These are phyloP conservation scores for Lepidocyrtinus sp. DNA, from an alignment of 2,888 invertebrate species.

Conservation along the genomic window DNA sequence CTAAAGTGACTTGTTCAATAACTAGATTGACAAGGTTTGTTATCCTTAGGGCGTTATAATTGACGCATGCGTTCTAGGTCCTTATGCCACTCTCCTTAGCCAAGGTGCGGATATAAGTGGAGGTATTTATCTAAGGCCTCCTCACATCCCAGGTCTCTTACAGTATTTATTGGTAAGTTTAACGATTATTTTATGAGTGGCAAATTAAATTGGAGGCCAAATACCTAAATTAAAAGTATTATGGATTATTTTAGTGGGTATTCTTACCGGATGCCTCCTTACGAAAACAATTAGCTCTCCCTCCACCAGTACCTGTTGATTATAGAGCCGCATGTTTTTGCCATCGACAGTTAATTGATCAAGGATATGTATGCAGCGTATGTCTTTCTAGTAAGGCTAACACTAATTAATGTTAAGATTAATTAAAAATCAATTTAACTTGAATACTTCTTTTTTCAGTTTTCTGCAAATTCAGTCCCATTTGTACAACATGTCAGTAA, in stretches of 20 bases:
- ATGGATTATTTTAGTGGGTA: constrained; percentile 81
- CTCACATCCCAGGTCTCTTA: constrained; percentile 87
- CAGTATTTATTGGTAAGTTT: constrained; percentile 85
- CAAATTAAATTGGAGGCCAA: neutral
- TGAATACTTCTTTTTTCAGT: constrained; percentile 78
- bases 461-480: constrained; percentile 97
- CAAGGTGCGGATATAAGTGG: constrained; percentile 98
- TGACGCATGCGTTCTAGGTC: constrained; percentile 94
- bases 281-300: constrained; percentile 86
- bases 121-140: constrained; percentile 91
- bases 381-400: constrained; percentile 88
- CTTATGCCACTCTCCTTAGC: constrained; percentile 90
- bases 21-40: constrained; percentile 60
- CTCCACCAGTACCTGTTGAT: constrained; percentile 92
- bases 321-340: constrained; percentile 99
- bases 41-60: constrained; percentile 88
- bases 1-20: too few species aligned
- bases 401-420: constrained; percentile 20
- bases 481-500: constrained; percentile 97
- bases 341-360: constrained; percentile 93
- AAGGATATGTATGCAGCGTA: constrained; percentile 98
- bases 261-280: constrained; percentile 90
- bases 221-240: neutral
- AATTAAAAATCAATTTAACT: neutral
- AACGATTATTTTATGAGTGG: neutral